Evolutionary conservation across 2,797 vertebrate species (phyloP).

Genomic region (Phoeniculus purpureus): DNA sequence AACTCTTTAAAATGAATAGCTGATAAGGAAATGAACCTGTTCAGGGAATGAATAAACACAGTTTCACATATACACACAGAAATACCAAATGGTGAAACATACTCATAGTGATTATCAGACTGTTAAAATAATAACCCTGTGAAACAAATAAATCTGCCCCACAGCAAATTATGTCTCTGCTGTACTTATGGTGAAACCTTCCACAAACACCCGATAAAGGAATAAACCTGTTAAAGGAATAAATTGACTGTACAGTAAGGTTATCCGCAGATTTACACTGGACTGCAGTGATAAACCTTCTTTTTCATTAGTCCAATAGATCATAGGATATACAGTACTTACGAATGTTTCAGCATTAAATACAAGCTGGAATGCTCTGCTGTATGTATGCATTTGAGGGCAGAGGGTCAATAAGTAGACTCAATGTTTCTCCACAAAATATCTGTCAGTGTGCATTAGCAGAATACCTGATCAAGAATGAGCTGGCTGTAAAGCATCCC

Average conservation of each 20-base stretch:
- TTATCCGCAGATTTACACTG: constrained; percentile 77
- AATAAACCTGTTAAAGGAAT: constrained; percentile 77
- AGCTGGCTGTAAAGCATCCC: constrained; percentile 30
- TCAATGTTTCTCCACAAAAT: constrained; percentile 54
- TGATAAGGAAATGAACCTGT: constrained; percentile 65
- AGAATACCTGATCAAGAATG: constrained; percentile 64
- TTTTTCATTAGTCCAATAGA: constrained; percentile 79
- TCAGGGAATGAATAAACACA: constrained; percentile 64
- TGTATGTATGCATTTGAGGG: constrained; percentile 55
- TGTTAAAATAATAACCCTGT: constrained; percentile 69
- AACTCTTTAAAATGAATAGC: constrained; percentile 73
- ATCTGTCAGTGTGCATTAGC: constrained; percentile 60
- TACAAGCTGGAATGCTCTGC: constrained; percentile 44
- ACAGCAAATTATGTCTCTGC: constrained; percentile 68
- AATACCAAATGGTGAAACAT: constrained; percentile 75
- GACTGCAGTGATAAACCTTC: constrained; percentile 76
- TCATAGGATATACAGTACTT: constrained; percentile 76
- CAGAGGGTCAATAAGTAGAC: constrained; percentile 69
- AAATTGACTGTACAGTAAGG: constrained; percentile 78
- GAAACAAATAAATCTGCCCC: constrained; percentile 72
- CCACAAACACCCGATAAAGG: constrained; percentile 75
- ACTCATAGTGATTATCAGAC: constrained; percentile 73
- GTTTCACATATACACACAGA: constrained; percentile 35
- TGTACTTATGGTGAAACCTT: constrained; percentile 72
- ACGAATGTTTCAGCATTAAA: constrained; percentile 71